A percentile compares a stretch with the other conserved stretches of the same genome.
Conservation (phyloP, 2,113 vertebrate genomes). For the Puffinus mauretanicus region DNA sequence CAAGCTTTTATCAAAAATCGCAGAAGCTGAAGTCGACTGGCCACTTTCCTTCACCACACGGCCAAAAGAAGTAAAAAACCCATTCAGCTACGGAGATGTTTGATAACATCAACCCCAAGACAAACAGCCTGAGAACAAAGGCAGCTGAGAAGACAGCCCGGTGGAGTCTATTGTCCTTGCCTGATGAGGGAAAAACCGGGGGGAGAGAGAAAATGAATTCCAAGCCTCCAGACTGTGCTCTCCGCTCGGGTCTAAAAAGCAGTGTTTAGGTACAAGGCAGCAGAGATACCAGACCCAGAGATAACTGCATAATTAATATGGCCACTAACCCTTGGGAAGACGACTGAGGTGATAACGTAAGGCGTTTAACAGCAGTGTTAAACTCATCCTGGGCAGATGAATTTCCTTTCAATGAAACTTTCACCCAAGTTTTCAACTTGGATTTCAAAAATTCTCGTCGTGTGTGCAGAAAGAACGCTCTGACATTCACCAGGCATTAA, state of each 20-base stretch:
- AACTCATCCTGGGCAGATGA: background rate
- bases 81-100: background rate
- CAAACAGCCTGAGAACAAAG: background rate
- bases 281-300: background rate
- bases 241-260: background rate
- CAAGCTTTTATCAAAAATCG: background rate
- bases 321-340: background rate
- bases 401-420: background rate
- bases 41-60: background rate
- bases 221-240: background rate
- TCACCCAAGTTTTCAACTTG: background rate
- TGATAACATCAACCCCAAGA: background rate
- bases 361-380: too few species aligned
- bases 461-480: background rate
- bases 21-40: background rate
- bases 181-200: background rate
- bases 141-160: background rate
- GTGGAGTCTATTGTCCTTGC: background rate
- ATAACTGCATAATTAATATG: background rate
- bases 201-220: background rate
- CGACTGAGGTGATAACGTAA: rapidly evolving
- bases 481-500: rapidly evolving
- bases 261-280: background rate
- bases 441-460: background rate
- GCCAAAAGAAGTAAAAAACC: background rate